A percentile compares a stretch with the other conserved stretches of the same genome.
Conservation (phyloP, 2,888 invertebrate species). For the Microchrysa polita region DNA sequence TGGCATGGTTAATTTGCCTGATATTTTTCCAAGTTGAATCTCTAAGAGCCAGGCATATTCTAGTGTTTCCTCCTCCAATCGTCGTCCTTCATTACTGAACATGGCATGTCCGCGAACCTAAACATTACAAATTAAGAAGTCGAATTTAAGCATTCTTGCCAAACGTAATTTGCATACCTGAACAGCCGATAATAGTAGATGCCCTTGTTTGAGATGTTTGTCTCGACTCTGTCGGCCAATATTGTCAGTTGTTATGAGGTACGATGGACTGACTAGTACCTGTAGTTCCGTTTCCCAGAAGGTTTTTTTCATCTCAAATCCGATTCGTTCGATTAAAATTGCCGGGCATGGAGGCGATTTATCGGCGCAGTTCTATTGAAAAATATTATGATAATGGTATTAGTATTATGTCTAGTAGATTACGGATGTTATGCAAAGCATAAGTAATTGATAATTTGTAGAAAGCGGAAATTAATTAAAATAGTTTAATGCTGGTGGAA, state of each 20-base stretch:
- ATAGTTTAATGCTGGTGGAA: no score
- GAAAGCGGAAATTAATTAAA: no score
- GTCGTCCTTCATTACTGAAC: conserved; percentile 92
- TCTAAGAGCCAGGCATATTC: conserved; percentile 99
- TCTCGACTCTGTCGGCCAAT: conserved; percentile 75
- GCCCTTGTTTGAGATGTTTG: conserved; percentile 82
- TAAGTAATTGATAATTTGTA: no score
- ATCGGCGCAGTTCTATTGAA: conserved; percentile 85
- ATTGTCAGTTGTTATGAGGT: conserved; percentile 81
- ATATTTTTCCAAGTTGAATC: conserved; percentile 91
- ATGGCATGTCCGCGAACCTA: conserved; percentile 93
- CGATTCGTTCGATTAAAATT: conserved; percentile 87
- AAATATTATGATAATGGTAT: no score
- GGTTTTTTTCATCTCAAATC: conserved; percentile 96
- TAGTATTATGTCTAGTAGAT: no score
- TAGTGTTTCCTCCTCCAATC: conserved; percentile 91
- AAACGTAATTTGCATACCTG: conserved; percentile 68
- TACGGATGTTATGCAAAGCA: no score
- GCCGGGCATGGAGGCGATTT: conserved; percentile 92
- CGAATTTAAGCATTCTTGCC: background rate
- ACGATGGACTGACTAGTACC: conserved; percentile 86
- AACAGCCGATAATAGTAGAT: conserved; percentile 83
- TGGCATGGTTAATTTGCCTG: conserved; percentile 88
- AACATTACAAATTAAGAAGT: no score
- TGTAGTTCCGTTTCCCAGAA: conserved; percentile 93